Evolutionary conservation across 1,140 invertebrate species (phyloP), one percentile per base, ranked within the genome.

Genomic region (Ostrea edulis): DNA sequence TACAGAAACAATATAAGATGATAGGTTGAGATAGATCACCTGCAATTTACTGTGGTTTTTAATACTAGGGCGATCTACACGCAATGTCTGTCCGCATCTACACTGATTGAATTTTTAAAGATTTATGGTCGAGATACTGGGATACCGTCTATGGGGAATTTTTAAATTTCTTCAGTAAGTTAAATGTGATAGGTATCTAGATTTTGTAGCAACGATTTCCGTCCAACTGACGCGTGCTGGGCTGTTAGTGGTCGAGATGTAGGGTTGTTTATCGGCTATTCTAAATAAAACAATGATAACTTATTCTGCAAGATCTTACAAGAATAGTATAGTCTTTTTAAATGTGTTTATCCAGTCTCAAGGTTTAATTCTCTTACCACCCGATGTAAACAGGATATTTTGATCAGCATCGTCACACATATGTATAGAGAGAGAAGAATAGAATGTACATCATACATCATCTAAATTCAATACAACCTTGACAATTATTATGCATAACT

Each of bases 101-200:
- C 20, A 25, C 25, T 35, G 68, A 77, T 77, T 77, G 22, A 35
- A 77, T 77, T 77, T 25, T 25, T 8, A 14, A 71, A 77, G 68
- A 77, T 77, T 77, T 77, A 25, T 17, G 22, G 29, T 11, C 8
- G 14, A 77, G 68, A 77, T 77, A 77, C 29, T 14, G 11, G 29
- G 25, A 12, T 14, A 11, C 68, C 25, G 68, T 35, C 29, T 77
- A 25, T 29, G 22, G 25, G 8, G 22, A 77, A 77, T 77, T 25
- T 29, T 44, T 25, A 44, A 77, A 35, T 77, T 77, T 77, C 68
- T 77, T 77, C 68, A 35, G 68, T 77, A 77, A 77, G 29, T 77
- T 77, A 77, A 77, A 77, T 12, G 9, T 29, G 68, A 77, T 77
- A 25, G 25, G 68, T 77, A 77, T 77, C 68, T 44, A 35, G 68